phyloP scores from a whole-genome alignment of 2,113 vertebrate species.

The Puffinus mauretanicus region DNA sequence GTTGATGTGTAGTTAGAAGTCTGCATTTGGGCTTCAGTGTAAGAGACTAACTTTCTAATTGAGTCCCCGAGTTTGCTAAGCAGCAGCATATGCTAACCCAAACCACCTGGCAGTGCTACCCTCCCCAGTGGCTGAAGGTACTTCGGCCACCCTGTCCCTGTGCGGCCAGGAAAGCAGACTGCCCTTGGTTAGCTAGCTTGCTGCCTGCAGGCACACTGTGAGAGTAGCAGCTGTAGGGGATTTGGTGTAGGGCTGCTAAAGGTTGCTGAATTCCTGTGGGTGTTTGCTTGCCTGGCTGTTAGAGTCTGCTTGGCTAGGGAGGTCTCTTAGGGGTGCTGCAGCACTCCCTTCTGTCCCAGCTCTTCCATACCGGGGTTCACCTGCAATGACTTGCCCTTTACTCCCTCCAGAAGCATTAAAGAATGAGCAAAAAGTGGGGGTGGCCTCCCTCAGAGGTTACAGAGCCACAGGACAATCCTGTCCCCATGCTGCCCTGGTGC shows the following conservation, averaged over 20 bases:
- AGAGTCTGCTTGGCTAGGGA: background rate
- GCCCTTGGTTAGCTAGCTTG: background rate
- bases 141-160: background rate
- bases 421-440: background rate
- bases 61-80: background rate
- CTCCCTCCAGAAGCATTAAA: background rate
- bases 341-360: background rate
- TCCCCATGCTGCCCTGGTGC: background rate
- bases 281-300: background rate
- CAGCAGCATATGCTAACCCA: background rate
- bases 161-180: background rate
- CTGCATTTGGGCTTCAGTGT: background rate
- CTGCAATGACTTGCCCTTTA: background rate
- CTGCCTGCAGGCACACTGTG: background rate
- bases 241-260: background rate
- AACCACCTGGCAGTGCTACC: background rate
- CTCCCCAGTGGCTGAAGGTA: background rate
- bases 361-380: background rate
- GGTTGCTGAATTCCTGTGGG: background rate
- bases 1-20: background rate
- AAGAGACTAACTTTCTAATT: background rate
- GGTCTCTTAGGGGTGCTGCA: background rate
- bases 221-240: background rate
- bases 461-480: background rate
- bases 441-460: background rate